Conservation (phyloP, 2,113 vertebrate genomes). For the Mus pahari region DNA sequence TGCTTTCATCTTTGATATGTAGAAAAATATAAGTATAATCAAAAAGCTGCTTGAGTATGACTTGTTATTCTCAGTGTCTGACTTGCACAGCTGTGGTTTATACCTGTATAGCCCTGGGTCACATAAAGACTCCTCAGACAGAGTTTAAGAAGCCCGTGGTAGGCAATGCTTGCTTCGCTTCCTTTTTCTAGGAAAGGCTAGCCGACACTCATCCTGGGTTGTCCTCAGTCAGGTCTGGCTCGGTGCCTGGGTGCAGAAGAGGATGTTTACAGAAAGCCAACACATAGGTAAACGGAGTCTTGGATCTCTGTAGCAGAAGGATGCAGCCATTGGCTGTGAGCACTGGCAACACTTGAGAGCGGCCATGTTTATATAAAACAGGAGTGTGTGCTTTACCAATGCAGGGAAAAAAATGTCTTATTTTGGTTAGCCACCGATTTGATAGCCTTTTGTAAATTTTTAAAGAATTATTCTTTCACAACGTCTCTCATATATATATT, state of each 20-base stretch:
- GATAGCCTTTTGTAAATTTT: not conserved
- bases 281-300: not conserved
- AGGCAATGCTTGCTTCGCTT: not conserved
- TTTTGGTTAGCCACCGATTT: slow-evolving; percentile 30
- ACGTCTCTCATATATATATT: not conserved
- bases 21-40: not conserved
- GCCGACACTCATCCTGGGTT: not conserved
- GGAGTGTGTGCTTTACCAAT: not conserved
- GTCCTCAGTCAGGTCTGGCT: not conserved
- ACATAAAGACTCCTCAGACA: not conserved
- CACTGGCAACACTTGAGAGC: not conserved
- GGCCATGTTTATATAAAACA: slow-evolving; percentile 25
- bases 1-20: not conserved
- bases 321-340: not conserved
- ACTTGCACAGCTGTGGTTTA: not conserved
- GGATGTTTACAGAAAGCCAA: not conserved
- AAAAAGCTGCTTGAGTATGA: not conserved
- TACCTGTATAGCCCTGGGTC: too few relatives aligned
- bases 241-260: not conserved
- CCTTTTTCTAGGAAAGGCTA: not conserved
- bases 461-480: not conserved
- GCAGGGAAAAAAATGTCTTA: not conserved
- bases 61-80: not conserved
- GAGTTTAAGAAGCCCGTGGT: not conserved
- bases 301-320: not conserved